Conservation (phyloP, 2,888 invertebrate species). For the Pristionchus arcanus region DNA sequence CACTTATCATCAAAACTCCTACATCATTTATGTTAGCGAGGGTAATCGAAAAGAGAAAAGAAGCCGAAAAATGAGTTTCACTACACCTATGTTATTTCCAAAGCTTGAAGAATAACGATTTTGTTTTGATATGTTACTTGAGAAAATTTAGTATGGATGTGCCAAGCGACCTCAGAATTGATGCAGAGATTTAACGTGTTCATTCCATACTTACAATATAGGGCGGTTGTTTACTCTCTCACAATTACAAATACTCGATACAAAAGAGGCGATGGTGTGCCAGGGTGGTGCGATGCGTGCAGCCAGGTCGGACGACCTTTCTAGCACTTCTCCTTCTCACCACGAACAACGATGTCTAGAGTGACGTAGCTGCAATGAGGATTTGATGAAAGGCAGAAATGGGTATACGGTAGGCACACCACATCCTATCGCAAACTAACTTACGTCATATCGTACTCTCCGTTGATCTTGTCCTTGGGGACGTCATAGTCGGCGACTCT, state of each 20-base stretch:
- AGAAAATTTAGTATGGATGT: neutral
- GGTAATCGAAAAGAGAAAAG: too few species aligned
- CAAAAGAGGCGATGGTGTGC: neutral
- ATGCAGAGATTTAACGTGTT: constrained; percentile 21
- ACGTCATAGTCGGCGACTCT: constrained; percentile 55
- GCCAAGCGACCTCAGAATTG: neutral
- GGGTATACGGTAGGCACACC: neutral
- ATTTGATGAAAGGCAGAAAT: neutral
- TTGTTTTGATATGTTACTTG: too few species aligned
- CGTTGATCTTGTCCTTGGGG: constrained; percentile 56
- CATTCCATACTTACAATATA: constrained; percentile 46
- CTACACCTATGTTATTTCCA: too few species aligned
- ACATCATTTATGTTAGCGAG: too few species aligned
- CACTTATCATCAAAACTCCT: too few species aligned
- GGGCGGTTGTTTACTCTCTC: neutral
- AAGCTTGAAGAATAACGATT: too few species aligned
- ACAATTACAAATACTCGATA: constrained; percentile 18
- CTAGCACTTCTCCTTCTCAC: constrained; percentile 71
- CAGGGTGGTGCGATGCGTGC: neutral
- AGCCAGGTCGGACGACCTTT: neutral
- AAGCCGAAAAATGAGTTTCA: too few species aligned
- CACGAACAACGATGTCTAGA: constrained; percentile 68
- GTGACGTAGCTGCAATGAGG: constrained; percentile 46
- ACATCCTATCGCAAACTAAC: neutral
- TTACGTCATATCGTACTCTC: constrained; percentile 55